Conservation (phyloP, 1,140 invertebrate genomes). For the Caenorhabditis remanei region DNA sequence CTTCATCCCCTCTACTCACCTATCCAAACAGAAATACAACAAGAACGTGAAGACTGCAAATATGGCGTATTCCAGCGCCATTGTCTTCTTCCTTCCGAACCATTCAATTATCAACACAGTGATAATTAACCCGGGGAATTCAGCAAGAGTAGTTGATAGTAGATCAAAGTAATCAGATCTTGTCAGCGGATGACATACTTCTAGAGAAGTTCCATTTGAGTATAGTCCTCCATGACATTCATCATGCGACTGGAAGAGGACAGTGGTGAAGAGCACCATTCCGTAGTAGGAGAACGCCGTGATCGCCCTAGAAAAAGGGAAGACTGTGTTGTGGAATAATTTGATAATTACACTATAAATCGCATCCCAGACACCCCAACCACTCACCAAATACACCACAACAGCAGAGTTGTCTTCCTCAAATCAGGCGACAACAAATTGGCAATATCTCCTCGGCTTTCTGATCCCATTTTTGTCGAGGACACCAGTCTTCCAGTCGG, state of each 20-base stretch:
- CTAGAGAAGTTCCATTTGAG: slow-evolving; percentile 75
- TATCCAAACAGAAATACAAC: slow-evolving; percentile 84
- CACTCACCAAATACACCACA: slow-evolving; percentile 93
- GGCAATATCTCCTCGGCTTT: slow-evolving; percentile 77
- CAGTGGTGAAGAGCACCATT: slow-evolving; percentile 92
- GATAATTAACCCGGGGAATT: slow-evolving; percentile 93
- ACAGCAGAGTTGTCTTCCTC: slow-evolving; percentile 82
- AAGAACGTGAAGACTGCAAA: slow-evolving; percentile 87
- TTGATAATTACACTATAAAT: too few species aligned
- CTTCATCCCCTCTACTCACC: slow-evolving; percentile 81
- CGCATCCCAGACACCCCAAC: neutral
- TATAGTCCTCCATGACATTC: slow-evolving; percentile 79
- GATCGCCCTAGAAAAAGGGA: slow-evolving; percentile 90
- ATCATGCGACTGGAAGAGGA: slow-evolving; percentile 85
- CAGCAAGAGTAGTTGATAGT: slow-evolving; percentile 92
- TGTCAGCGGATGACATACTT: slow-evolving; percentile 84
- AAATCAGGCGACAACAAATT: slow-evolving; percentile 80
- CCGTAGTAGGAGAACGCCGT: slow-evolving; percentile 97
- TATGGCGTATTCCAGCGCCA: slow-evolving; percentile 91
- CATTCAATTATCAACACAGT: slow-evolving; percentile 92
- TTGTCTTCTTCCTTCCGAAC: slow-evolving; percentile 91
- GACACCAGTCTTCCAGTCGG: slow-evolving; percentile 88
- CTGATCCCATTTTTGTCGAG: slow-evolving; percentile 22
- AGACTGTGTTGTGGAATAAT: too few species aligned
- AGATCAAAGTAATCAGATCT: slow-evolving; percentile 92